Conservation (phyloP, 1,140 invertebrate species). For the Penaeus chinensis region DNA sequence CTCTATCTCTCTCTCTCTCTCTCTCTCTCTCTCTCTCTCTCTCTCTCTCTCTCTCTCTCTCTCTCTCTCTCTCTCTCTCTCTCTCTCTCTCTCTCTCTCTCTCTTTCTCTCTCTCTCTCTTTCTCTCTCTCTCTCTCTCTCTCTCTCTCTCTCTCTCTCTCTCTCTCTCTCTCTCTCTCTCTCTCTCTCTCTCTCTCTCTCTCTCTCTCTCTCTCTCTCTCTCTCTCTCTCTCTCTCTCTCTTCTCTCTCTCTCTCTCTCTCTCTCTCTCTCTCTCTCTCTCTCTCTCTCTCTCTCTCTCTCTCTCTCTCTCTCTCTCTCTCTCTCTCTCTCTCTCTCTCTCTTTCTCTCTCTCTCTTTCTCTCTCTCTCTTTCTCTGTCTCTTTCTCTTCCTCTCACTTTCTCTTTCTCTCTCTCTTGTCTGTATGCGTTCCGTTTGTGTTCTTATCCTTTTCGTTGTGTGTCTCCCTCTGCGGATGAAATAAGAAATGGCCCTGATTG, state of each 20-base stretch:
- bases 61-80: constrained; percentile 14
- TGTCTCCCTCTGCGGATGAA: background rate
- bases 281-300: background rate
- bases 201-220: background rate
- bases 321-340: background rate
- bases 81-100: constrained; percentile 8
- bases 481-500: background rate
- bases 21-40: background rate
- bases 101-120: constrained; percentile 8
- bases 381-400: background rate
- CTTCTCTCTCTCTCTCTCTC: background rate
- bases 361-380: constrained; percentile 17
- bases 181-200: constrained; percentile 19
- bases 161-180: constrained; percentile 30
- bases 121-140: constrained; percentile 18
- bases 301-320: background rate
- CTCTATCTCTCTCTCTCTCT: background rate
- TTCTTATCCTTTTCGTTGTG: background rate
- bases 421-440: background rate
- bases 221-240: background rate
- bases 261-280: background rate
- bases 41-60: constrained; percentile 7
- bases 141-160: constrained; percentile 31
- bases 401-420: background rate
- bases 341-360: constrained; percentile 15